phyloP scores from a whole-genome alignment of 1,140 invertebrate genomes.

The Pinna nobilis region DNA sequence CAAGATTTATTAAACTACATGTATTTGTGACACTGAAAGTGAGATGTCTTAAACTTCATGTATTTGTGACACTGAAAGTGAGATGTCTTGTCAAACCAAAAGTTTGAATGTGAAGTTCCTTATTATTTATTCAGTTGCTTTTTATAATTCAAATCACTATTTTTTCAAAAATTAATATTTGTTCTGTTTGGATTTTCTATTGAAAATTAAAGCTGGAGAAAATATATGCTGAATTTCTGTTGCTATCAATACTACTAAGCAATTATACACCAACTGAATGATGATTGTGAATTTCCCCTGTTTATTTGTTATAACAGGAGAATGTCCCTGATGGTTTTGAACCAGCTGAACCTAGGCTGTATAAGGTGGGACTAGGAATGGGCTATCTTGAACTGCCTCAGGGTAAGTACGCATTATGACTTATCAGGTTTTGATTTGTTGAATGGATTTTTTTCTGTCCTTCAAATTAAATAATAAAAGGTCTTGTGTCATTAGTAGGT shows the following conservation, averaged over 20 bases:
- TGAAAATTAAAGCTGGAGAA: no score
- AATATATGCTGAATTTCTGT: background rate
- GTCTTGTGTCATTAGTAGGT: background rate
- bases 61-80: no score
- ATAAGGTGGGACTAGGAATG: conserved; percentile 97
- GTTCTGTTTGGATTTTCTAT: no score
- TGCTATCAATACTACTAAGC: background rate
- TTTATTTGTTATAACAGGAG: conserved; percentile 78
- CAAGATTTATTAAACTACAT: no score
- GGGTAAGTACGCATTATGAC: conserved; percentile 70
- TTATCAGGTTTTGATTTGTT: background rate
- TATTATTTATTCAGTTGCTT: no score
- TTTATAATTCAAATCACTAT: no score
- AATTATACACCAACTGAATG: no score
- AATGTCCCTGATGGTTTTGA: conserved; percentile 87
- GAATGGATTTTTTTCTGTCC: background rate
- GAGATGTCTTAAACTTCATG: no score
- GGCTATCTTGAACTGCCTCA: conserved; percentile 99
- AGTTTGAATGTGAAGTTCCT: no score
- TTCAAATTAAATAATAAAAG: background rate
- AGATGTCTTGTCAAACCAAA: no score
- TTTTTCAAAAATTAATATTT: no score
- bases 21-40: no score
- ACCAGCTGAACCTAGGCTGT: conserved; percentile 87
- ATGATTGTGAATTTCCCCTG: background rate